Base-by-base conservation (phyloP, 2,797 vertebrate genomes). In the Cephalopachus bancanus region DNA sequence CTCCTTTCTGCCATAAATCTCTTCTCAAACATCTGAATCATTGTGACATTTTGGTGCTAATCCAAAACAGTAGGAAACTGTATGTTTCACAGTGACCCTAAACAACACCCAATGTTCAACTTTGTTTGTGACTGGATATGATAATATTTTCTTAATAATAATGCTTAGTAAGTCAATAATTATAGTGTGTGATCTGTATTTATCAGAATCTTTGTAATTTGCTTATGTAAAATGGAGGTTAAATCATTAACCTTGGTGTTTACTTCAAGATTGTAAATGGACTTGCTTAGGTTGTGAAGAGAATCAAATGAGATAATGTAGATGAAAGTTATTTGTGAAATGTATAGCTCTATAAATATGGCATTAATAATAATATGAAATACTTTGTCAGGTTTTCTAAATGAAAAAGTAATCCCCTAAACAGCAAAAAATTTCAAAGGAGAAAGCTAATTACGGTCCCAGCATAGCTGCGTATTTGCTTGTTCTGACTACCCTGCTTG, bases 221-320 rank as follows among this genome's bases (percentile, higher is more conserved):
- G 81, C 79, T 96, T 92, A 92, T 83, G 64, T 85, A 94, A 94
- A 97, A 92, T 92, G 75, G 30, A 97, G 88, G 92, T 83, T 95
- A 97, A 94, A 19, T 97, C 57, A 96, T 97, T 96, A 97, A 97
- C 89, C 96, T 88, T 72, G 22, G 8, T 92, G 90, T 97, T 97
- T 96, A 92, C 75, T 44, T 89, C 49, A 72, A n/a, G 33, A 94
- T 69, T 92, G 14, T 72, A 96, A 96, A 91, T 89, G 78, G 44
- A 86, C 87, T 86, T 87, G 33, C 75, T 91, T 94, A 86, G 53
- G 6, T 85, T 94, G 26, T 93, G 44, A 72, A 91, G 7, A 91
- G 53, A 96, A 95, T 95, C 49, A 60, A 71, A 89, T 96, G 89
- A 93, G 65, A 83, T 69, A 57, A 65, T 55, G 10, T 74, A 60